These are phyloP conservation scores for Mormoops blainvillei DNA, from an alignment of 2,113 vertebrate genomes.

Conservation along the genomic window DNA sequence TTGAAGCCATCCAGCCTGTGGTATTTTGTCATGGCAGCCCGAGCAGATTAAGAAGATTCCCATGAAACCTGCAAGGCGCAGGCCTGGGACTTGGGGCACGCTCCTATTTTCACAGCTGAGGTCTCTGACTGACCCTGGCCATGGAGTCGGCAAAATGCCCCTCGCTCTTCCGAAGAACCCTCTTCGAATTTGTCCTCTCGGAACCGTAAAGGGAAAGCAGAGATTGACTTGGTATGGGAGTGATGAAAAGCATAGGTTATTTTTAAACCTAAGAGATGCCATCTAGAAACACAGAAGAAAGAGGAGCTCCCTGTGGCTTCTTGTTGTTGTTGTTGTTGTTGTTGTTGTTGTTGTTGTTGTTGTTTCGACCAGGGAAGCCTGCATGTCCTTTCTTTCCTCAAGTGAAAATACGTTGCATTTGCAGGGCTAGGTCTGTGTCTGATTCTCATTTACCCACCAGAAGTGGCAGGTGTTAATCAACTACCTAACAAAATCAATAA, in stretches of 20 bases:
- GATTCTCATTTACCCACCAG: background rate
- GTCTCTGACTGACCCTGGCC: background rate
- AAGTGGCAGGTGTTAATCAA: constrained; percentile 12
- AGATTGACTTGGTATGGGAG: background rate
- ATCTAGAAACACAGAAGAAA: background rate
- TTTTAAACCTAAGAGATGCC: background rate
- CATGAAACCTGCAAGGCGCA: accelerated
- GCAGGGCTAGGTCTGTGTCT: background rate
- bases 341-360: accelerated
- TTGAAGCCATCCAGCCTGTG: too few relatives aligned
- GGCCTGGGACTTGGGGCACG: accelerated
- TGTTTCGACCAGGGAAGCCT: accelerated
- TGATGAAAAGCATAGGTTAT: background rate
- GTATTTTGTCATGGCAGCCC: accelerated
- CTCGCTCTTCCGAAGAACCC: background rate
- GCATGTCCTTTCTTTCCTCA: background rate
- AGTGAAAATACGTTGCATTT: background rate
- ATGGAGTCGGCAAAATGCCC: too few relatives aligned
- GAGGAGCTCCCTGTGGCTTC: too few relatives aligned
- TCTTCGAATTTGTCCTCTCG: background rate
- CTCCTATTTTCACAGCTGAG: too few relatives aligned
- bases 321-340: too few relatives aligned
- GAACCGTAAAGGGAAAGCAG: background rate
- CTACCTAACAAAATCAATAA: background rate
- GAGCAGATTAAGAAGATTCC: background rate